phyloP scores from a whole-genome alignment of 2,797 vertebrate genomes.

The Peromyscus eremicus region DNA sequence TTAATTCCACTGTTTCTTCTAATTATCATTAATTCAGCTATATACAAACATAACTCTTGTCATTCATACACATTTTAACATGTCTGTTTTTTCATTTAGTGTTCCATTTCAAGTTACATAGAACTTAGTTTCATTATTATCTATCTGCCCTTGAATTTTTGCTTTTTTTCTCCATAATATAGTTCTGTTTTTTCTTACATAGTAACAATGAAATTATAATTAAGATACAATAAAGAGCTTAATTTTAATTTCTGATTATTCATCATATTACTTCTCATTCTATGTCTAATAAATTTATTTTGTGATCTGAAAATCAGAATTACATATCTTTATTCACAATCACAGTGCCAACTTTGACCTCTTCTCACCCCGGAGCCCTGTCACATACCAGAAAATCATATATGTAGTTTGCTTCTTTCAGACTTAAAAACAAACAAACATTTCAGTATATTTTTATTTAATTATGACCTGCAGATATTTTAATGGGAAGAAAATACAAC shows the following conservation, averaged over 20 bases:
- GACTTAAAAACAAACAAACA: not conserved
- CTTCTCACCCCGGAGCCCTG: accelerated
- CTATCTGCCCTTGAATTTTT: not conserved
- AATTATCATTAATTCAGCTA: not conserved
- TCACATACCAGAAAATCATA: too few species aligned
- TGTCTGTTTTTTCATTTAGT: not conserved
- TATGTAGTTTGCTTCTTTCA: not conserved
- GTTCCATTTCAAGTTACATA: not conserved
- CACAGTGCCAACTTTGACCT: not conserved
- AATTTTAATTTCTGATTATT: slow-evolving; percentile 32
- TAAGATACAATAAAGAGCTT: not conserved
- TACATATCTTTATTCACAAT: not conserved
- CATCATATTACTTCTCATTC: not conserved
- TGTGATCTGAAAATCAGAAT: not conserved
- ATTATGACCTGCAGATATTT: not conserved
- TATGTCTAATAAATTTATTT: not conserved
- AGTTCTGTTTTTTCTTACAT: not conserved
- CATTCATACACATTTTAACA: not conserved
- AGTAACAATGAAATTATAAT: not conserved
- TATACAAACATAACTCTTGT: not conserved
- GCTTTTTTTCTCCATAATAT: not conserved
- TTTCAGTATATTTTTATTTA: not conserved
- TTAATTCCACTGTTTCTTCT: not conserved
- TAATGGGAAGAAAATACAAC: too few species aligned
- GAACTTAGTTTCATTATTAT: not conserved